phyloP scores from a whole-genome alignment of 2,888 invertebrate species.

The Oscheius onirici region DNA sequence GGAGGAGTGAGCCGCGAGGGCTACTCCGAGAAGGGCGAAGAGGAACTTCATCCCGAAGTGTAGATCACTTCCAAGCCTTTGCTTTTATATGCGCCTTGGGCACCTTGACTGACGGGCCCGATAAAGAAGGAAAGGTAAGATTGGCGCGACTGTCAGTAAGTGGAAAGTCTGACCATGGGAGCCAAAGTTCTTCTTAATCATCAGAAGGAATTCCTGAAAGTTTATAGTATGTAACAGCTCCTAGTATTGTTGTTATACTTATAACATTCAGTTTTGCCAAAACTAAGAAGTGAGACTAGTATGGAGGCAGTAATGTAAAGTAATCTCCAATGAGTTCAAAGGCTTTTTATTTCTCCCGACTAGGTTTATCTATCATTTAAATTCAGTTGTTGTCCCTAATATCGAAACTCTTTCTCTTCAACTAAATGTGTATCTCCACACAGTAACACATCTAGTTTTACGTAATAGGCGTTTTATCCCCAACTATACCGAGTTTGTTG shows the following conservation, averaged over 20 bases:
- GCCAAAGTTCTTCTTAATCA: conserved; percentile 1
- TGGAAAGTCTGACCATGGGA: background rate
- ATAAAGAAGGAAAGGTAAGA: background rate
- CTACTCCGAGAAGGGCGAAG: conserved; percentile 33
- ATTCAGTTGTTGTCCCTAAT: too few species aligned
- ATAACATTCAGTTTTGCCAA: too few species aligned
- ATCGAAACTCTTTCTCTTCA: too few species aligned
- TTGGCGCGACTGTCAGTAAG: background rate
- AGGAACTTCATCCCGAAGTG: conserved; percentile 35
- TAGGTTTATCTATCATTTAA: too few species aligned
- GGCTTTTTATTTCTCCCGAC: too few species aligned
- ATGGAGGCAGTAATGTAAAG: too few species aligned
- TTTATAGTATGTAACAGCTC: background rate
- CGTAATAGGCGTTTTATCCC: too few species aligned
- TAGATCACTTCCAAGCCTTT: background rate
- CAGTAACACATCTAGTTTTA: too few species aligned
- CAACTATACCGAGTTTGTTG: too few species aligned
- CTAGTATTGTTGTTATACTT: background rate
- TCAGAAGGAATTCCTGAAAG: background rate
- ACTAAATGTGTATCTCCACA: too few species aligned
- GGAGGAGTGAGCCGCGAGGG: conserved; percentile 25
- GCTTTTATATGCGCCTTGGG: background rate
- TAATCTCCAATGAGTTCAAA: too few species aligned
- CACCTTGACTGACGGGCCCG: conserved; percentile 8
- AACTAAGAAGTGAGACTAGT: too few species aligned